A percentile compares a stretch with the other conserved stretches of the same genome.
Conservation (phyloP, 2,797 vertebrate species). For the Lemur catta region DNA sequence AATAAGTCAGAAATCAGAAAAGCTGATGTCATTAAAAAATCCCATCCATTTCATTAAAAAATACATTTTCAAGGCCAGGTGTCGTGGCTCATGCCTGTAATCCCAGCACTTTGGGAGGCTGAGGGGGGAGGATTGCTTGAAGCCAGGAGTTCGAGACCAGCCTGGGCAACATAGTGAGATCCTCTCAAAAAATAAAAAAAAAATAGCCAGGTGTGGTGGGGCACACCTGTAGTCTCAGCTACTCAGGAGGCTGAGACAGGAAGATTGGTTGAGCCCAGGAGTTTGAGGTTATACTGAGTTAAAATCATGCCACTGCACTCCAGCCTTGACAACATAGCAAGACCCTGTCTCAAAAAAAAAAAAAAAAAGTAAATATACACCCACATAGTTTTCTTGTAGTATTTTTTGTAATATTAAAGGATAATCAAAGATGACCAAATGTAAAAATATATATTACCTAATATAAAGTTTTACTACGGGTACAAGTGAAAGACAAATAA, state of each 20-base stretch:
- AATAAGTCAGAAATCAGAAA: not conserved
- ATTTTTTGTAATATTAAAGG: not conserved
- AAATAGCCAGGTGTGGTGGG: not conserved
- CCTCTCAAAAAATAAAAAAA: not conserved
- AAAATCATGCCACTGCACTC: not conserved
- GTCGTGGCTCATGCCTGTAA: not conserved
- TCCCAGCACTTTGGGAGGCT: not conserved
- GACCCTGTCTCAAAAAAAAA: not conserved
- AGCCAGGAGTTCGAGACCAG: not conserved
- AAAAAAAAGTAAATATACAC: not conserved
- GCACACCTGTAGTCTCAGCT: not conserved
- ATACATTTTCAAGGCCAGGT: not conserved
- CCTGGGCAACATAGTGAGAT: not conserved
- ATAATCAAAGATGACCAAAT: not conserved
- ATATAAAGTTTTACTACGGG: conserved; percentile 1
- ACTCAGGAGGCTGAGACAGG: not conserved
- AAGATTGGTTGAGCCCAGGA: not conserved
- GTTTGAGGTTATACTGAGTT: not conserved
- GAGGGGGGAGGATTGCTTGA: not conserved
- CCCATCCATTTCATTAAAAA: conserved; percentile 17
- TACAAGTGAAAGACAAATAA: conserved; percentile 8
- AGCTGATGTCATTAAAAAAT: not conserved
- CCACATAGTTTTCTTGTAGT: not conserved
- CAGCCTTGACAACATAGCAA: not conserved
- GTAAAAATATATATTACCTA: conserved; percentile 20